A percentile compares a stretch with the other conserved stretches of the same genome.
These are phyloP conservation scores for Calyptomena viridis DNA, from an alignment of 2,113 vertebrate species.

Conservation along the genomic window DNA sequence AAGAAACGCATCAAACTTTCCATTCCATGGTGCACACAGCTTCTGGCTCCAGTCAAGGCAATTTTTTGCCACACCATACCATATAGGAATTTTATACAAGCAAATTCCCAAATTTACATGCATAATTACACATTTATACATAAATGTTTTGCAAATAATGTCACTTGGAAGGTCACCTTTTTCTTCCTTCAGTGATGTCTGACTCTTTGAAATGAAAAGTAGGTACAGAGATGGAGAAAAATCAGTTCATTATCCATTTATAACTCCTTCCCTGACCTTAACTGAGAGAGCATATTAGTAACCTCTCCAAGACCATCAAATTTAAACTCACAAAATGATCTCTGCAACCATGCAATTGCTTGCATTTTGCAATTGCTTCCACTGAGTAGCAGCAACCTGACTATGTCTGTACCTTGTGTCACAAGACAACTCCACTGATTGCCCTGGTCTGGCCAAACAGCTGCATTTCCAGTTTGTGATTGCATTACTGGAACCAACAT, in stretches of 20 bases:
- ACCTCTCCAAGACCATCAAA: background rate
- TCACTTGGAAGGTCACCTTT: background rate
- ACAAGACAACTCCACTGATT: background rate
- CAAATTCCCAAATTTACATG: background rate
- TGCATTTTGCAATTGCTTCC: background rate
- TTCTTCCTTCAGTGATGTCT: background rate
- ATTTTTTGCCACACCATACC: background rate
- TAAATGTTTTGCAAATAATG: background rate
- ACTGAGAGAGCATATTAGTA: background rate
- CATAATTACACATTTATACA: background rate
- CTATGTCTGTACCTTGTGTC: background rate
- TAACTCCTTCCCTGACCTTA: background rate
- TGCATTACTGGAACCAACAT: rapidly evolving
- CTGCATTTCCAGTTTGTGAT: background rate
- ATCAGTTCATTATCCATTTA: background rate
- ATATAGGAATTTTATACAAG: background rate
- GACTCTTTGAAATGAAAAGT: background rate
- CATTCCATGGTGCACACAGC: background rate
- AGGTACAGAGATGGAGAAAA: background rate
- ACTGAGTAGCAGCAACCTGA: background rate
- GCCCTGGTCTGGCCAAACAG: background rate
- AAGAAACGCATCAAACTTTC: background rate
- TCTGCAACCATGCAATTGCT: background rate
- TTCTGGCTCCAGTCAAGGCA: background rate
- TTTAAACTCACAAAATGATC: background rate